These are phyloP conservation scores for Leucoraja erinaceus DNA, from an alignment of 2,113 vertebrate genomes.

Conservation along the genomic window DNA sequence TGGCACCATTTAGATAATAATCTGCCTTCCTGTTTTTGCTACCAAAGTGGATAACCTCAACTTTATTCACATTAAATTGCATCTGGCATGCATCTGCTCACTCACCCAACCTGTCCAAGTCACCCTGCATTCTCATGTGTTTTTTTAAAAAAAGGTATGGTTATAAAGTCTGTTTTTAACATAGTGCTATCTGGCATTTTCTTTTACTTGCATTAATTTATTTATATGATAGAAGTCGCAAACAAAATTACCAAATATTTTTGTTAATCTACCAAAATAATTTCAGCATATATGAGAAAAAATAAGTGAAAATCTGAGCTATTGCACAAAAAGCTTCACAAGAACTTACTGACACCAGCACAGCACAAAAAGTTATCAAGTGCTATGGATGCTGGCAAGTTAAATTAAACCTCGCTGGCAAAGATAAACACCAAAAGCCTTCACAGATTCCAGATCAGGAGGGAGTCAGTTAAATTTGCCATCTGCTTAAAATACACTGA, in stretches of 20 bases:
- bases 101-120: too few relatives aligned
- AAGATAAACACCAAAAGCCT: background rate
- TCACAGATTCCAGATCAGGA: background rate
- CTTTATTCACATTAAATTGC: too few relatives aligned
- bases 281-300: background rate
- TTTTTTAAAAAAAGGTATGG: background rate
- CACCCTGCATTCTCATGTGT: background rate
- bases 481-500: slow-evolving; percentile 2
- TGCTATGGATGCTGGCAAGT: background rate
- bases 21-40: too few relatives aligned
- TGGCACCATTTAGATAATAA: too few relatives aligned
- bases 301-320: background rate
- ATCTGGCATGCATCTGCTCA: too few relatives aligned
- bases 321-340: background rate
- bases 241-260: background rate
- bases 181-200: background rate
- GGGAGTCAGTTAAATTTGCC: background rate
- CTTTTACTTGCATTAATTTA: background rate
- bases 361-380: background rate
- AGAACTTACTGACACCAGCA: background rate
- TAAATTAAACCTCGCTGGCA: background rate
- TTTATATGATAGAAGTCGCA: background rate
- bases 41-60: too few relatives aligned
- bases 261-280: background rate
- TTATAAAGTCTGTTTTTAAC: background rate